These are phyloP conservation scores for Streblospio benedicti DNA, from an alignment of 1,140 invertebrate genomes.

Conservation along the genomic window DNA sequence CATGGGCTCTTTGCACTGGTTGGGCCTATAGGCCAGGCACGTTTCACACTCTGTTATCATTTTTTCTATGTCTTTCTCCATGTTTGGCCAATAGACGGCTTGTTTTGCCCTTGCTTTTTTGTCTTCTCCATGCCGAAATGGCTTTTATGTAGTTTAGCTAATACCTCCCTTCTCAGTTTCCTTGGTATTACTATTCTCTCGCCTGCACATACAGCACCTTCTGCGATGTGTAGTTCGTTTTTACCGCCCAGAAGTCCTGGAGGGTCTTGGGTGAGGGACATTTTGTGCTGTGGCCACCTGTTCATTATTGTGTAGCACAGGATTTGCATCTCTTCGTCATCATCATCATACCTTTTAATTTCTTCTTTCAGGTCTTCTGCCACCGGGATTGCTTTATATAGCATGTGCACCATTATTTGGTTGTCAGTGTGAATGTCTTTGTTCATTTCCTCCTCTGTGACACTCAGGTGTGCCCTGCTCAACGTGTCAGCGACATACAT, in stretches of 20 bases:
- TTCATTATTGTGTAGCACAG: not conserved
- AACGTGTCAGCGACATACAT: not conserved
- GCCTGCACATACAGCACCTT: not conserved
- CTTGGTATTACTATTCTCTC: not conserved
- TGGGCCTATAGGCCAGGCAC: slow-evolving; percentile 16
- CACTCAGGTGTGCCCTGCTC: not conserved
- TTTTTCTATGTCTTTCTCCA: slow-evolving; percentile 25
- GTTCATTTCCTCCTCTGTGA: not conserved
- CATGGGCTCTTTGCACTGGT: not conserved
- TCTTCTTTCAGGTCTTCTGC: not conserved
- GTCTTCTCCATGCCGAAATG: slow-evolving; percentile 25
- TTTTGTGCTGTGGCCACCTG: not conserved
- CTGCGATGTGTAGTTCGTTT: not conserved
- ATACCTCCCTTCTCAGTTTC: not conserved
- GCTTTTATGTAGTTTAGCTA: slow-evolving; percentile 22
- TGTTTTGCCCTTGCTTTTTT: slow-evolving; percentile 12
- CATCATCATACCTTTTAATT: too few relatives aligned
- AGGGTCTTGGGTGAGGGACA: too few relatives aligned
- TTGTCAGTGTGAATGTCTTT: too few relatives aligned
- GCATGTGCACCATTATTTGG: too few relatives aligned
- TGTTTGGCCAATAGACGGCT: slow-evolving; percentile 24
- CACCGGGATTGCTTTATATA: not conserved
- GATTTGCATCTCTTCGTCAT: not conserved
- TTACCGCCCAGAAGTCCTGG: not conserved
- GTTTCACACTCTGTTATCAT: slow-evolving; percentile 17